Evolutionary conservation across 1,140 invertebrate species (phyloP).

Genomic region (Pseudachorutes palmiensis): DNA sequence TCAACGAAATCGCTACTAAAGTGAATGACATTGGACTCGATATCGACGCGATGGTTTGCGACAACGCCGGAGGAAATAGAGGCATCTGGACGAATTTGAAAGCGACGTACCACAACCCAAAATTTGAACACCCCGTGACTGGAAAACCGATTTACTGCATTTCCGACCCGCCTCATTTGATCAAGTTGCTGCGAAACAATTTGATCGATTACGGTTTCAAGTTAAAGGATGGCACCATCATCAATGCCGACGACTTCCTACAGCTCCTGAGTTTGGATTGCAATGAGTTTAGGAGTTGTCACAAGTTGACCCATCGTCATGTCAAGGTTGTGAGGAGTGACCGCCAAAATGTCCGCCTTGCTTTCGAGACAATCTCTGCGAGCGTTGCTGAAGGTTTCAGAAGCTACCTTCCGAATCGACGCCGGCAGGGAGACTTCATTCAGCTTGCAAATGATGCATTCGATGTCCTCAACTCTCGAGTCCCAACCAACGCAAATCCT

Average conservation of each 20-base stretch:
- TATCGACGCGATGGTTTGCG: neutral
- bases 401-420: neutral
- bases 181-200: constrained; percentile 38
- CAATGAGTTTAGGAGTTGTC: neutral
- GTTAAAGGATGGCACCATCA: neutral
- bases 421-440: neutral
- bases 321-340: neutral
- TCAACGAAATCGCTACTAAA: constrained; percentile 29
- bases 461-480: constrained; percentile 1
- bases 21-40: neutral
- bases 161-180: constrained; percentile 36
- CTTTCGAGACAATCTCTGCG: neutral
- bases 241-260: neutral
- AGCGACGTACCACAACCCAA: constrained; percentile 19
- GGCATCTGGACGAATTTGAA: constrained; percentile 20
- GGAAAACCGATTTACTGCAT: constrained; percentile 33
- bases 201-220: constrained; percentile 38
- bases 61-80: neutral
- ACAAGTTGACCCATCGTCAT: neutral
- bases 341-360: neutral
- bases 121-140: constrained; percentile 31
- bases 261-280: neutral
- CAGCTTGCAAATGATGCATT: neutral
- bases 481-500: neutral
- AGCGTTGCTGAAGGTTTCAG: neutral